Evolutionary conservation across 2,888 invertebrate species (phyloP), one percentile per base, ranked within the genome.

Genomic region (Caenorhabditis sp.): DNA sequence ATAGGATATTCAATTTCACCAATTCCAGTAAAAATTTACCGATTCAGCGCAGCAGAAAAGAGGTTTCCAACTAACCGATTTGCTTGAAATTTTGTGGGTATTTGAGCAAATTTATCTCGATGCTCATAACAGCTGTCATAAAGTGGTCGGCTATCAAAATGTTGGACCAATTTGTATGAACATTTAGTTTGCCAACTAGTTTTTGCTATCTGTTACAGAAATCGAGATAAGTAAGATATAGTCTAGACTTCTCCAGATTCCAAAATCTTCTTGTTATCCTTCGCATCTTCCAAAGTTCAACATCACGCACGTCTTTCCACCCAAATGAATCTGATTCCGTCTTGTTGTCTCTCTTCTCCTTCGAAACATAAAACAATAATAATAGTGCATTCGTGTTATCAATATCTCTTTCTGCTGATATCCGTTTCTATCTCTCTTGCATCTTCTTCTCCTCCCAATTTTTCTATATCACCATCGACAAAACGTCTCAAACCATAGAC

Each of bases 401-500:
- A 38, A 38, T 38, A 12, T 38, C 56, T 56, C 26, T 54, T 24
- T 24, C 22, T 56, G 22, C 58, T 47, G 47, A 47, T 47, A 47
- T 73, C 31, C 24, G 72, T 31, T 41, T 54, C 44, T 59, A 51
- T 51, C 51, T 28, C 24, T 51, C n/a, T 24, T n/a, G 35, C 49
- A 38, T 28, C 24, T 51, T 24, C 26, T n/a, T 35, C 47, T 49
- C 44, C 44, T n/a, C 31, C 8, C 24, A 44, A 47, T 63, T 16
- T 19, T 22, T 3, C n/a, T 7, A 7, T 54, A 22, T 24, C 66
- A 51, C 64, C 14, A 44, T 63, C 63, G 31, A 8, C 31, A 35
- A 35, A 47, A 64, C 28, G 28, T 63, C 44, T 51, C 75, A 66
- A 75, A 58, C 59, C 76, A 76, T 56, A 49, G 59, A 61, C 59